These are phyloP conservation scores for Thalassophryne amazonica DNA, from an alignment of 2,797 vertebrate species.

Conservation along the genomic window DNA sequence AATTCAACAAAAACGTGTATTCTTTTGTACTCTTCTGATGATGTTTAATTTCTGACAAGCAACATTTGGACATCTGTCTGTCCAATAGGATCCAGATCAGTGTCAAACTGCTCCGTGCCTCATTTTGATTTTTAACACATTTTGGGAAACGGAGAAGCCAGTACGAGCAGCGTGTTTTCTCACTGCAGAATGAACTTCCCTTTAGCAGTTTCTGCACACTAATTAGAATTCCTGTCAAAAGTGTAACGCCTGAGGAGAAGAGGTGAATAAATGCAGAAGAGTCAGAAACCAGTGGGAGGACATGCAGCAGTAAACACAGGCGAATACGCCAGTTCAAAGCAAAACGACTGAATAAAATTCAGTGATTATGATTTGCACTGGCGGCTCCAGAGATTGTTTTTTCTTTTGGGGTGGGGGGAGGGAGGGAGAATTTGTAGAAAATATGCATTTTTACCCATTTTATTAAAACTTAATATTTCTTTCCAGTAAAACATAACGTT, in stretches of 20 bases:
- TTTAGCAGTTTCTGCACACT: constrained; percentile 21
- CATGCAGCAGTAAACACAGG: background rate
- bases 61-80: background rate
- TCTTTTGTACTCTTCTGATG: background rate
- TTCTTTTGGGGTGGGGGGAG: no score
- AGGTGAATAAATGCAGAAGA: background rate
- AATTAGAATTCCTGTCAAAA: constrained; percentile 37
- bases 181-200: constrained; percentile 10
- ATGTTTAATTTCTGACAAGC: background rate
- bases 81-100: background rate
- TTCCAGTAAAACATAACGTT: no score
- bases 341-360: background rate
- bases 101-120: background rate
- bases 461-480: no score
- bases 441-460: no score
- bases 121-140: background rate
- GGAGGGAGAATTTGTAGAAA: no score
- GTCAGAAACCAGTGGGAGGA: background rate
- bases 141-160: background rate
- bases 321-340: background rate
- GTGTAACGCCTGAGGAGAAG: background rate
- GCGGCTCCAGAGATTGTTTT: background rate
- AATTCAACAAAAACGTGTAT: background rate
- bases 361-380: background rate
- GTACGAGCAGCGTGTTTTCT: background rate